Evolutionary conservation across 2,113 vertebrate genomes (phyloP), one percentile per base, ranked within the genome.

Genomic region (Glaucomys volans): DNA sequence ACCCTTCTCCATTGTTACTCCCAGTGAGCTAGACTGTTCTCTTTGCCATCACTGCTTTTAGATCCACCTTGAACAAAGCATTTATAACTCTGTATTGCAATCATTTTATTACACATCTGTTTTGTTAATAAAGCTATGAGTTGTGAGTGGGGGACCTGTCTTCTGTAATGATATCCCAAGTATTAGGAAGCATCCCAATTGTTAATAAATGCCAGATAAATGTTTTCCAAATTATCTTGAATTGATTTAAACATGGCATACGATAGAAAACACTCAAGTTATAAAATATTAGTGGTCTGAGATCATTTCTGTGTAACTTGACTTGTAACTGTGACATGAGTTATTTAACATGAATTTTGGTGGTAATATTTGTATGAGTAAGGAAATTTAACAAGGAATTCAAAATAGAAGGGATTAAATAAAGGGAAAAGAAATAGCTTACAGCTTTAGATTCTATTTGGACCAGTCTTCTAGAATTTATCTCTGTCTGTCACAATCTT

Each of bases 291-390:
- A 84, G 42, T 30, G 28, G 26, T 77, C 54, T 26, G 16, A 95
- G 47, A n/a, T 80, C 17, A 84, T 90, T 94, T 94, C 75, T 87
- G 32, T 97, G n/a, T 95, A 69, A 74, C 64, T 85, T 77, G 87
- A 59, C 64, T 95, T 83, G 30, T 62, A 64, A 94, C 35, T 85
- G 2, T 90, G 62, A 79, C 2, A 1, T 87, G 69, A 86, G 77
- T 91, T 92, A 75, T 89, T 71, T 90, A 79, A 79, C 30, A 42
- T 87, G 28, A 84, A 50, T 67, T 87, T 77, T 10, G n/a, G 14
- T 83, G 57, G 35, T 76, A 42, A 71, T 88, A 22, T 66, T 92
- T 81, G 8, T 64, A 75, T 18, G 28, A 84, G 10, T 64, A n/a
- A 92, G 69, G 40, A 72, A 42, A 66, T 71, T 82, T 52, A 90